These are phyloP conservation scores for Origma solitaria DNA, from an alignment of 2,113 vertebrate species.

Conservation along the genomic window DNA sequence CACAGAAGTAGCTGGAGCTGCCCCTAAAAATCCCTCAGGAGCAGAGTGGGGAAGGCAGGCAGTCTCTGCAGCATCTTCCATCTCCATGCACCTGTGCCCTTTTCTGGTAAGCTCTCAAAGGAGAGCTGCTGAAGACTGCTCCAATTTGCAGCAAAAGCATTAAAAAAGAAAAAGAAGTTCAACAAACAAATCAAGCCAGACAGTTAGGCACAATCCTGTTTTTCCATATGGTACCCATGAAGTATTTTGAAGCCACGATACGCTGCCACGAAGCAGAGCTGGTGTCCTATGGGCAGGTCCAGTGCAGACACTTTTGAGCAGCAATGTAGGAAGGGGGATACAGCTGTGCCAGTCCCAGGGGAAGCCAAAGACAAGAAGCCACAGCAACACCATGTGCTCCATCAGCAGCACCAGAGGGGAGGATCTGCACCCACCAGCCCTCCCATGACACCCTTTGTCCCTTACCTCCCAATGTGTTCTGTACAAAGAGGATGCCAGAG, in stretches of 20 bases:
- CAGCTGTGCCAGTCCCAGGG: neutral
- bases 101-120: neutral
- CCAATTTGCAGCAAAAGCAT: neutral
- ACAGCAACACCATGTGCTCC: neutral
- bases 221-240: neutral
- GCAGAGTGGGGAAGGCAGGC: neutral
- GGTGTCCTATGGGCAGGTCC: neutral
- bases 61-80: neutral
- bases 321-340: neutral
- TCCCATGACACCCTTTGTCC: fast-evolving
- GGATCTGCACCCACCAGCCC: neutral
- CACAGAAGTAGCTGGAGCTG: neutral
- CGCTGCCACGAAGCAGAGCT: neutral
- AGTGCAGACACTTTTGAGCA: neutral
- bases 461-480: neutral
- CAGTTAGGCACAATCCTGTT: neutral
- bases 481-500: neutral
- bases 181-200: neutral
- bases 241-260: neutral
- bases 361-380: neutral
- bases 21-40: neutral
- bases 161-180: neutral
- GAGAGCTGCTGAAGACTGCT: neutral
- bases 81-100: neutral
- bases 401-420: neutral